Evolutionary conservation across 2,888 invertebrate genomes (phyloP), one percentile per base, ranked within the genome.

Genomic region (Eulithis prunata): DNA sequence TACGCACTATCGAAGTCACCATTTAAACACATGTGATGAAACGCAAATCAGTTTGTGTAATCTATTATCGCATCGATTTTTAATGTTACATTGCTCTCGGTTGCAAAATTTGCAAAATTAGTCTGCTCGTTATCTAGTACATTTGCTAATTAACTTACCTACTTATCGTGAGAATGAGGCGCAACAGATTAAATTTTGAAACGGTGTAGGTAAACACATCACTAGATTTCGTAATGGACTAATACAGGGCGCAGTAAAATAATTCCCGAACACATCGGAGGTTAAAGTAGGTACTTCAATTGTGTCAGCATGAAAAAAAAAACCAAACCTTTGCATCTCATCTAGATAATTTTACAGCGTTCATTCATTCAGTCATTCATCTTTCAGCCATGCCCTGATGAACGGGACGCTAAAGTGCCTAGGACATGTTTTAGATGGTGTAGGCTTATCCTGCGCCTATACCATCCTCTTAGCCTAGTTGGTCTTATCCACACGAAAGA

Each of bases 31-130:
- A 69, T 72, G 63, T 75, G 69, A 74, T 75, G 74, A 81, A 80
- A 80, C 72, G 69, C 74, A 82, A 82, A 86, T 83, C 78, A 74
- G 64, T 78, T 80, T 78, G 77, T 76, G 78, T 79, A 84, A 86
- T 79, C 71, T 49, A 66, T 45, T 63, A 71, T 69, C 59, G 63
- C 59, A 70, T 76, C 64, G 62, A 72, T 77, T 76, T 77, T 72
- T 71, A 68, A 72, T 67, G 71, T 76, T 73, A 61, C 66, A 60
- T 68, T 75, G 72, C 73, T 78, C 59, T 71, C 38, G 43, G 14
- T 71, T 74, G 66, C 71, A 70, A 75, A 72, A 38, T 64, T 47
- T 41, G 66, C 14, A 49, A 21, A 21, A 21, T 52, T 60, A 59
- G 55, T 55, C 21, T 57, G 49, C 56, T 57, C 51, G 14, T 49